Percentiles rank a stretch among this genome's conserved stretches.
Conservation (phyloP, 2,888 invertebrate species). For the Oscheius sp. region DNA sequence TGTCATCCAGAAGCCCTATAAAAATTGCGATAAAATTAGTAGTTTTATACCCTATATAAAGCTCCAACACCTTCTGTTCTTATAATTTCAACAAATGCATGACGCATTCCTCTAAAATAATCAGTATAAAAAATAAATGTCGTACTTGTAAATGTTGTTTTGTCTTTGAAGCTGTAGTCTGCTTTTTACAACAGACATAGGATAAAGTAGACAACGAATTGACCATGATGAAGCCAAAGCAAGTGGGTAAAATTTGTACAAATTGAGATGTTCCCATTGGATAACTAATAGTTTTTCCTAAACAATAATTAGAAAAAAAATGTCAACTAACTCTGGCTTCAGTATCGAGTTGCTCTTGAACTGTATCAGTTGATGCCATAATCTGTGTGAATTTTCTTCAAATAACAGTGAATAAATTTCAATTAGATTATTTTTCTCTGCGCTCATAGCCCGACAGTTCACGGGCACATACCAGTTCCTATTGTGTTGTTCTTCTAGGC, state of each 20-base stretch:
- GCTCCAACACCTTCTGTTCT: constrained; percentile 63
- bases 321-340: not conserved
- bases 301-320: not conserved
- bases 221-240: constrained; percentile 58
- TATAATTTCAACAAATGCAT: constrained; percentile 65
- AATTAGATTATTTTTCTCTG: not conserved
- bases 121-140: not conserved
- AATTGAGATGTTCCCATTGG: constrained; percentile 68
- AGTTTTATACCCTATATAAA: constrained; percentile 57
- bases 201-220: constrained; percentile 60
- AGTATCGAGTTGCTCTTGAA: not conserved
- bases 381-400: not conserved
- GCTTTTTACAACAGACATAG: constrained; percentile 62
- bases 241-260: constrained; percentile 63
- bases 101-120: constrained; percentile 48
- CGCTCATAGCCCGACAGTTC: not conserved
- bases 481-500: not conserved
- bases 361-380: not conserved
- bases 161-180: constrained; percentile 65
- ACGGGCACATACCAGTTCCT: not conserved
- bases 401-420: not conserved
- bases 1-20: constrained; percentile 69
- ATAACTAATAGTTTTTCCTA: constrained; percentile 59
- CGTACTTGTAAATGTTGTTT: constrained; percentile 64
- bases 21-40: constrained; percentile 2